Base-by-base conservation (phyloP, 2,888 invertebrate species). In the Oligia fasciuncula region DNA sequence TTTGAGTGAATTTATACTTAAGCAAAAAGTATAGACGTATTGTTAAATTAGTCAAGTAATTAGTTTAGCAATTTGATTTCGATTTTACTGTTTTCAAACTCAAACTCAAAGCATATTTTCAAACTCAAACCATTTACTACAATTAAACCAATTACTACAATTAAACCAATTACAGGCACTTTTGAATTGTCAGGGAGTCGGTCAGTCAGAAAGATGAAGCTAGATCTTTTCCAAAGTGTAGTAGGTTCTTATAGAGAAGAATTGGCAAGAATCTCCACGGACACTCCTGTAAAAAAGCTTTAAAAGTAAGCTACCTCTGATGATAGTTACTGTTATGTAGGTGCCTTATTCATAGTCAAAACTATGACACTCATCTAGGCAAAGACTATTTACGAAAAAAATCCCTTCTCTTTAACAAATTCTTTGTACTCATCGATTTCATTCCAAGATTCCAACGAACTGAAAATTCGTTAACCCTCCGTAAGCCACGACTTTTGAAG, bases 401-500 rank as follows among this genome's bases (percentile, higher is more conserved):
- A 57, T 57, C 23, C 23, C 5, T 29, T 54, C 9, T 46, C 29
- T 60, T 70, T n/a, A 69, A 82, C 46, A 70, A 82, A 23, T 17
- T 69, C n/a, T 40, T 63, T 14, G 23, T 63, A 63, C 14, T 73
- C 66, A 71, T 83, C 70, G 51, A 65, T 79, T 82, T 74, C 63
- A 75, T 54, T 46, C 68, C 65, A 54, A 73, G 43, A 63, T 85
- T 77, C 72, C 70, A 69, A 80, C 77, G 80, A 72, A 65, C 60
- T 60, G 35, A 62, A 79, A 77, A 82, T 83, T 80, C 66, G 60
- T 76, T 72, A 81, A 84, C 76, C 83, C 70, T 73, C 63, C 63
- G 40, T 60, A 81, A 65, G 70, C 76, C 76, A 77, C 54, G 54
- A 81, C 81, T 78, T 84, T 77, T 72, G 84, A 84, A 86, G 78